phyloP scores from a whole-genome alignment of 2,888 invertebrate species.

The Meghimatium bilineatum region DNA sequence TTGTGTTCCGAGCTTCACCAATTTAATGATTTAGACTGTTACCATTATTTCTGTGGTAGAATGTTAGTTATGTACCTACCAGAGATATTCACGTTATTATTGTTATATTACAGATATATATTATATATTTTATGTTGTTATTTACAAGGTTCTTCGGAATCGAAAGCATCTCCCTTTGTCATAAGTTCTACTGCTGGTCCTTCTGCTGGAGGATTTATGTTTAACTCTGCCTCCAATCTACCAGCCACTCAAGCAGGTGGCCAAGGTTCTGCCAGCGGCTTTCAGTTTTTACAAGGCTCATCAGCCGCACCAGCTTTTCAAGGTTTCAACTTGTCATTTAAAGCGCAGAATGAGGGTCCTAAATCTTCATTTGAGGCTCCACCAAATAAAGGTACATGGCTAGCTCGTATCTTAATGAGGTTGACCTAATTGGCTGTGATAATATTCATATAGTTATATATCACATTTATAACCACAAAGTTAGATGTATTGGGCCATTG shows the following conservation, averaged over 20 bases:
- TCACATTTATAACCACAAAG: not conserved
- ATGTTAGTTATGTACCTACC: no score
- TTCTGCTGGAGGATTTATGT: slow-evolving; percentile 32
- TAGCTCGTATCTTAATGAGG: not conserved
- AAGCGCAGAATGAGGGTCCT: slow-evolving; percentile 16
- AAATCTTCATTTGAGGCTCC: slow-evolving; percentile 6
- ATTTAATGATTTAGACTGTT: no score
- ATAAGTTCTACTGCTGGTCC: slow-evolving; percentile 14
- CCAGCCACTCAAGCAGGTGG: slow-evolving; percentile 25
- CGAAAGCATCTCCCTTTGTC: slow-evolving; percentile 13
- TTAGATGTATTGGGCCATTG: not conserved
- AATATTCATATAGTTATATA: not conserved
- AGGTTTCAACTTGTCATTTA: slow-evolving; percentile 27
- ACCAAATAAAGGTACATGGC: not conserved
- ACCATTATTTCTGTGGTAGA: no score
- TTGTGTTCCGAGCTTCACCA: no score
- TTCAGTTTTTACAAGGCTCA: slow-evolving; percentile 9
- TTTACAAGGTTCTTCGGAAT: slow-evolving; percentile 21
- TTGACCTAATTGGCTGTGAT: not conserved
- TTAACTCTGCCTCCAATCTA: not conserved
- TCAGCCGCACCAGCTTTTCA: slow-evolving; percentile 6
- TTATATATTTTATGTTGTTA: not conserved
- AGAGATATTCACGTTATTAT: no score
- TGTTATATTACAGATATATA: no score
- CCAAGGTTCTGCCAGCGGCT: slow-evolving; percentile 15